Percentiles rank a stretch among this genome's conserved stretches.
These are phyloP conservation scores for Sciaenops ocellatus DNA, from an alignment of 2,797 vertebrate genomes.

Conservation along the genomic window DNA sequence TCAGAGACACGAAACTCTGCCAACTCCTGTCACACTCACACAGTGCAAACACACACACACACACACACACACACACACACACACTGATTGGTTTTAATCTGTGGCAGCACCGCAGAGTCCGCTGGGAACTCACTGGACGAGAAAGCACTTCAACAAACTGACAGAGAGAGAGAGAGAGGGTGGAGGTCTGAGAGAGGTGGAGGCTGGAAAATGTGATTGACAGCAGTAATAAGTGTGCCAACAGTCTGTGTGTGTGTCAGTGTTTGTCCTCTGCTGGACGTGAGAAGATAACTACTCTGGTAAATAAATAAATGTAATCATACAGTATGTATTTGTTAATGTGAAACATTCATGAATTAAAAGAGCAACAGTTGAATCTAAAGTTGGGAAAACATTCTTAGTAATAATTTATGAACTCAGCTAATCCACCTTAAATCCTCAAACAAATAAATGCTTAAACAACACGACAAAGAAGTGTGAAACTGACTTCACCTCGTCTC, in stretches of 20 bases:
- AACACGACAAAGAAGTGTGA: too few relatives aligned
- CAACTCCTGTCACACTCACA: neutral
- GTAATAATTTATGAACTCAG: too few relatives aligned
- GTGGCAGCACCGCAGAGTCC: slow-evolving; percentile 8
- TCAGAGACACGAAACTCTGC: slow-evolving; percentile 22
- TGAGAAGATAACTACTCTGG: too few relatives aligned
- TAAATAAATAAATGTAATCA: neutral
- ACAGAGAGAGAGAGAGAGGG: neutral
- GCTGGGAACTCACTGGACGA: slow-evolving; percentile 5
- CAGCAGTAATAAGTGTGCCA: neutral
- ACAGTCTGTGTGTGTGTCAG: neutral
- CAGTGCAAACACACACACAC: slow-evolving; percentile 5
- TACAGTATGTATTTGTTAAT: too few relatives aligned
- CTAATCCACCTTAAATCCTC: too few relatives aligned
- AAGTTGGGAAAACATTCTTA: too few relatives aligned
- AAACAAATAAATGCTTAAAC: too few relatives aligned
- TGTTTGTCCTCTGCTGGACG: too few relatives aligned
- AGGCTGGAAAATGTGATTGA: neutral
- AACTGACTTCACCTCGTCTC: too few relatives aligned
- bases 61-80: neutral
- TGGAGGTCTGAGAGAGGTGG: neutral
- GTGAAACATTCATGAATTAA: too few relatives aligned
- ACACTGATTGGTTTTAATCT: slow-evolving; percentile 1
- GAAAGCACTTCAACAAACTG: slow-evolving; percentile 1
- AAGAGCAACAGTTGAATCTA: too few relatives aligned